Evolutionary conservation across 2,888 invertebrate genomes (phyloP).

Genomic region (Leptinotarsa tumamoca): DNA sequence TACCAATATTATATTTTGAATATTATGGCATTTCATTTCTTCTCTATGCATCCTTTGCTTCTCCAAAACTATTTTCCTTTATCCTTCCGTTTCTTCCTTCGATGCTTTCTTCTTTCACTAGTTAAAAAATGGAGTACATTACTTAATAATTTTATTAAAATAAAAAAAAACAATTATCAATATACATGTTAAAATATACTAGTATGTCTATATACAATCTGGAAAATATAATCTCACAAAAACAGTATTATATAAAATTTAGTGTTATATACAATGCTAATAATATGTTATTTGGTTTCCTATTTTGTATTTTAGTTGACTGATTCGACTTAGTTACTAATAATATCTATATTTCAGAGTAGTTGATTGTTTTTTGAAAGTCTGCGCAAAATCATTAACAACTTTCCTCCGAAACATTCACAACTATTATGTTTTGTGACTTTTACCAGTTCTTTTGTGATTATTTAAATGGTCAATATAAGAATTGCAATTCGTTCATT

Average conservation of each 20-base stretch:
- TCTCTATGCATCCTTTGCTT: background rate
- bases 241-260: slow-evolving; percentile 31
- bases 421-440: too few relatives aligned
- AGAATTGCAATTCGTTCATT: too few relatives aligned
- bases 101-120: too few relatives aligned
- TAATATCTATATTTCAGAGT: too few relatives aligned
- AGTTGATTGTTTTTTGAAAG: too few relatives aligned
- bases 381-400: too few relatives aligned
- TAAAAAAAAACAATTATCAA: slow-evolving; percentile 3
- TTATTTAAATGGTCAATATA: too few relatives aligned
- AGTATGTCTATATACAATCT: slow-evolving; percentile 9
- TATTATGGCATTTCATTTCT: background rate
- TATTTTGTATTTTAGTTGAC: slow-evolving; percentile 28
- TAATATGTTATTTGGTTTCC: slow-evolving; percentile 39
- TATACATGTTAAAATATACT: slow-evolving; percentile 10
- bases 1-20: slow-evolving; percentile 19
- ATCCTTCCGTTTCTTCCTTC: too few relatives aligned
- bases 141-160: slow-evolving; percentile 8
- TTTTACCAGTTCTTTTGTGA: too few relatives aligned
- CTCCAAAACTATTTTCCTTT: too few relatives aligned
- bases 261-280: slow-evolving; percentile 36
- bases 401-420: too few relatives aligned
- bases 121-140: background rate
- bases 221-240: slow-evolving; percentile 1
- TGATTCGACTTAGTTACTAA: slow-evolving; percentile 11